Evolutionary conservation across 2,797 vertebrate genomes (phyloP).

Genomic region (Ptychobarbus kaznakovi): DNA sequence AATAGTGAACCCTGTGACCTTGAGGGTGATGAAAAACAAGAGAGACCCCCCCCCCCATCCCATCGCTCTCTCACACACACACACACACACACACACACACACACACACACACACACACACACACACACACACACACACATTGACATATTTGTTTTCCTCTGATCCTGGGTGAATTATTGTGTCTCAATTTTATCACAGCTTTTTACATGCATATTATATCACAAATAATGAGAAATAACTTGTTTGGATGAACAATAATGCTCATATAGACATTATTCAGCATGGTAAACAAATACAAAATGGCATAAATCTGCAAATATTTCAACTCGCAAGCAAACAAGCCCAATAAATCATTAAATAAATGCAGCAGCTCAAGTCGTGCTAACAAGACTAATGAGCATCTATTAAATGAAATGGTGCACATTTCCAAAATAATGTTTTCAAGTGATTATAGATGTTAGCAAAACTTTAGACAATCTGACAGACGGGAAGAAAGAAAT

Average conservation of each 20-base stretch:
- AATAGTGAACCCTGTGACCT: slow-evolving; percentile 49
- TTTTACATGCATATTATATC: background rate
- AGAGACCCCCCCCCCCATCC: background rate
- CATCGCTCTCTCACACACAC: background rate
- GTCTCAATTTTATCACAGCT: background rate
- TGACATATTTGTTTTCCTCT: background rate
- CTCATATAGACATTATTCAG: background rate
- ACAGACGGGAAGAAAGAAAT: slow-evolving; percentile 23
- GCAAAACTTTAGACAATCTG: slow-evolving; percentile 38
- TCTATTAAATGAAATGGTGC: background rate
- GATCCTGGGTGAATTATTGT: background rate
- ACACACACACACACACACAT: slow-evolving; percentile 3
- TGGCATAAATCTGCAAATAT: background rate
- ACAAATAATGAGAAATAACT: background rate
- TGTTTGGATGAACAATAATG: slow-evolving; percentile 12
- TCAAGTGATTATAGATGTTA: slow-evolving; percentile 37
- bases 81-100: slow-evolving; percentile 20
- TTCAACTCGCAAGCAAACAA: background rate
- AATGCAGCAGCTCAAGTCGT: background rate
- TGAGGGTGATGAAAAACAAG: slow-evolving; percentile 36
- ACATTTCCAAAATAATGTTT: slow-evolving; percentile 23
- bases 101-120: slow-evolving; percentile 1
- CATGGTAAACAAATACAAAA: background rate
- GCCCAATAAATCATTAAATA: background rate
- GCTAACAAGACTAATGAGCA: background rate